Evolutionary conservation across 1,140 invertebrate species (phyloP).

Genomic region (Calephelis nemesis): DNA sequence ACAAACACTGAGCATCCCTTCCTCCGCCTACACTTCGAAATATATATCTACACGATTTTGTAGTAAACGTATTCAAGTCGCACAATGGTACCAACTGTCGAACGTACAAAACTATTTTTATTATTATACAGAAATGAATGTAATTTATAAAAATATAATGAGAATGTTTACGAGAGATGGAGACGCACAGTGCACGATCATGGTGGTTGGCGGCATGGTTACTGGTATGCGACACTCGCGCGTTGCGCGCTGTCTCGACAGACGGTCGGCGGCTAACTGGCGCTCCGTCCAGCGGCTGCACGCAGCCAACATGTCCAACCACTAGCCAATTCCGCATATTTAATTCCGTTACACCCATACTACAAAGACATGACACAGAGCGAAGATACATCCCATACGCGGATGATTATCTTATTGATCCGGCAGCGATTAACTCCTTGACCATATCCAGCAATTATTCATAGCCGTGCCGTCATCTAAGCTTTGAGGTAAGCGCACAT

Average conservation of each 20-base stretch:
- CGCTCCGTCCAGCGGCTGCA: slow-evolving; percentile 31
- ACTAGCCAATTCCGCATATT: slow-evolving; percentile 74
- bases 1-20: slow-evolving; percentile 52
- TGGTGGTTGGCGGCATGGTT: slow-evolving; percentile 73
- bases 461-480: not conserved
- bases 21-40: slow-evolving; percentile 29
- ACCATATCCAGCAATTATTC: slow-evolving; percentile 4
- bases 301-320: slow-evolving; percentile 49
- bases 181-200: slow-evolving; percentile 74
- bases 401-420: slow-evolving; percentile 37
- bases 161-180: slow-evolving; percentile 44
- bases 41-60: slow-evolving; percentile 28
- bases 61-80: slow-evolving; percentile 41
- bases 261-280: slow-evolving; percentile 68
- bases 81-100: slow-evolving; percentile 22
- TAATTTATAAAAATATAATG: slow-evolving; percentile 35
- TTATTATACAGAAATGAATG: slow-evolving; percentile 1
- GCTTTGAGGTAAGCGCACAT: not conserved
- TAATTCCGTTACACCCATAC: slow-evolving; percentile 69
- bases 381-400: slow-evolving; percentile 43
- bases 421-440: slow-evolving; percentile 19
- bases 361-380: slow-evolving; percentile 49
- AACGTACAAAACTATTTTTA: not conserved
- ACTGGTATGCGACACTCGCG: slow-evolving; percentile 45
- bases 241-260: slow-evolving; percentile 58